Base-by-base conservation (phyloP, 2,113 vertebrate species). In the Saimiri boliviensis region DNA sequence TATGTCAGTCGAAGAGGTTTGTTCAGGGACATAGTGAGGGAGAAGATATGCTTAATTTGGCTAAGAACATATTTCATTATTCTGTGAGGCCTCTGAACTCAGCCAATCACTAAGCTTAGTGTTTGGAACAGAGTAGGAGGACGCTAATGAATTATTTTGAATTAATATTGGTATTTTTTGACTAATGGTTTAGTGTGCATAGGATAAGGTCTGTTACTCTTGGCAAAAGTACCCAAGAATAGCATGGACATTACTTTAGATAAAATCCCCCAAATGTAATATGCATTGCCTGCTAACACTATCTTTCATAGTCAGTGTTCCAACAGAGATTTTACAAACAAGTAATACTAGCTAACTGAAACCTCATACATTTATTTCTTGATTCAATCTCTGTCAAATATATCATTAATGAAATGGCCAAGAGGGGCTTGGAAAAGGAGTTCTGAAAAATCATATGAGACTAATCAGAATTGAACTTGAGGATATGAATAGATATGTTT, bases 321-420 rank as follows among this genome's bases (percentile, higher is more conserved):
- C 76, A 92, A 47, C 19, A 93, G 45, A 92, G 82, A 40, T 76
- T 58, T 86, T 89, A 20, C 30, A 84, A 89, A 45, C 84, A 80
- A 92, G 42, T 70, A 89, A 89, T 84, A 47, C 5, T 89, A 42
- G 35, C 76, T 94, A 77, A 93, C 2, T 84, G 20, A 80, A 76
- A 30, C 35, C 8, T 71, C 35, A 16, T 56, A 27, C 37, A 71
- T 93, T 89, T 84, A 47, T 92, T 87, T 96, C 66, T 32, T 49
- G 47, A 89, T 89, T 89, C 49, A 54, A 8, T 71, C 16, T 81
- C 60, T 95, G 85, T 89, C 84, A 81, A 90, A 66, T 68, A 73
- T n/a, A 86, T 42, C 23, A 77, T 19, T 45, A 35, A 25, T 89
- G 30, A 94, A 86, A 40, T 76, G 45, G 12, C 10, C 42, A 85